These are phyloP conservation scores for Botia kubotai DNA, from an alignment of 2,797 vertebrate genomes.

Conservation along the genomic window DNA sequence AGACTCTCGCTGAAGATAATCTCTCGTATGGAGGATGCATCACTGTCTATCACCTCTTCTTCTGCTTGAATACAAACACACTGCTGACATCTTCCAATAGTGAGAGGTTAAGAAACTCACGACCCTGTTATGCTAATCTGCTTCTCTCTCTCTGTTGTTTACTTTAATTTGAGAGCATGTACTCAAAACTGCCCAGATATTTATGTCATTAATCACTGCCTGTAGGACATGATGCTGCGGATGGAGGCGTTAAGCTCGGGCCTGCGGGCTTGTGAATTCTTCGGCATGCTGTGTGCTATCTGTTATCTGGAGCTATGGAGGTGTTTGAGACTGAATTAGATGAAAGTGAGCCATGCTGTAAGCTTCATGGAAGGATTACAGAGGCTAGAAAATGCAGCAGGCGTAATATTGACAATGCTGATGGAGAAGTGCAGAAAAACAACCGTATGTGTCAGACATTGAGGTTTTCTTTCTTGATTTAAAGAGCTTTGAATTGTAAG, in stretches of 20 bases:
- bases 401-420: constrained; percentile 71
- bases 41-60: constrained; percentile 49
- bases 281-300: constrained; percentile 29
- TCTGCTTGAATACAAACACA: constrained; percentile 56
- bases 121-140: constrained; percentile 29
- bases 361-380: constrained; percentile 68
- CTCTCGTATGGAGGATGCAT: constrained; percentile 56
- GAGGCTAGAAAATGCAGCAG: constrained; percentile 64
- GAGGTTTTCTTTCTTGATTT: constrained; percentile 7
- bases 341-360: constrained; percentile 63
- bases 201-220: constrained; percentile 64
- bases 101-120: constrained; percentile 54
- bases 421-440: constrained; percentile 57
- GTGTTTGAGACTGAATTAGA: constrained; percentile 71
- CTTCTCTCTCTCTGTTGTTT: constrained; percentile 24
- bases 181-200: constrained; percentile 35
- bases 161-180: neutral
- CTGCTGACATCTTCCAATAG: constrained; percentile 44
- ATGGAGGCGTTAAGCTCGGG: constrained; percentile 39
- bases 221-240: constrained; percentile 46
- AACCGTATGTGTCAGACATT: constrained; percentile 37
- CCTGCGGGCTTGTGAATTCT: constrained; percentile 36
- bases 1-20: neutral
- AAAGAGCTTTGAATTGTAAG: neutral
- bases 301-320: constrained; percentile 63